Evolutionary conservation across 35 echinoderm and acorn worm genomes (phyloP), one percentile per base, ranked within the genome.

Genomic region (Chiridota heheva): DNA sequence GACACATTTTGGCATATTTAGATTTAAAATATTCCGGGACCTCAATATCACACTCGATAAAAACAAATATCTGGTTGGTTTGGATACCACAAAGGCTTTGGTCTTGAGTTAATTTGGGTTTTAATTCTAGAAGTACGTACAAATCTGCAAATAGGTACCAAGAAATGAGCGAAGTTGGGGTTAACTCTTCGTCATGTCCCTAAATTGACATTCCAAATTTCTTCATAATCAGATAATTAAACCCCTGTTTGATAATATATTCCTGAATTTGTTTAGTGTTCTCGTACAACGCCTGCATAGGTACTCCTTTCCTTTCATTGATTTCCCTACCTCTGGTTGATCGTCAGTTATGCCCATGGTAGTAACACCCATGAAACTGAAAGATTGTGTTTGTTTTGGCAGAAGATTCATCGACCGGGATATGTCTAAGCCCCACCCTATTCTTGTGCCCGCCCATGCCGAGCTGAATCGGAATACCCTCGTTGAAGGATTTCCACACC

Each of bases 351-450:
- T 90, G 87, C 1, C 87, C 87, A 66, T 90, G 87, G 40, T 71
- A 84, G 7, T 41, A 90, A 56, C 87, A 90, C 4, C 87, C 87
- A 1, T 83, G 67, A 32, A 89, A 70, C 42, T 89, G 75, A 53
- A 40, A 86, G 7, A 78, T 72, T 40, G 46, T 81, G 33, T 86
- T 82, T 4, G 60, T 44, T 32, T 67, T 40, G 27, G 27, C 7
- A 28, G 26, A 77, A n/a, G 27, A 61, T 2, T 58, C 76, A 59
- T 79, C 76, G 1, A 79, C 44, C 13, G 76, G 76, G 37, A 79
- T 26, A 4, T 8, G 22, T 34, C 22, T n/a, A 25, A 20, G 20
- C 8, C 76, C 76, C 7, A 79, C 55, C 8, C 76, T 28, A 36
- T 79, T 61, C 38, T 79, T 58, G 2, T 7, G 15, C 26, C 43